Evolutionary conservation across 2,888 invertebrate genomes (phyloP), one percentile per base, ranked within the genome.

Genomic region (Sussaba pulchella): DNA sequence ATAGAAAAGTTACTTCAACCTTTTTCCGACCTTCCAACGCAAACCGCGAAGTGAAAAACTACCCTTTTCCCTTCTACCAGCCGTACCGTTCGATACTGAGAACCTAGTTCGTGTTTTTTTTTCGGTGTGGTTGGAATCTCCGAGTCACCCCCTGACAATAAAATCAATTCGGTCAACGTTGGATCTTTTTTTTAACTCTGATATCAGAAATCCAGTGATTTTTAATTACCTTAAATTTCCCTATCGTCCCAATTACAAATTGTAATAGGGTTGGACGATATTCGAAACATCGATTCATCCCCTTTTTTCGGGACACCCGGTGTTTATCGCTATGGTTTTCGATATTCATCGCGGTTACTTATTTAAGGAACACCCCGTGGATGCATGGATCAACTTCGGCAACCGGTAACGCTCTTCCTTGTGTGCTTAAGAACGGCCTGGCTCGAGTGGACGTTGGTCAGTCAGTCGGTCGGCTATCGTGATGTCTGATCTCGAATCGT

Each of bases 401-500:
- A 63, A 45, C 57, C 54, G 66, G 61, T 54, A 69, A 69, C 57
- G 39, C 31, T 73, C 73, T 69, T 76, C 64, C 73, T 82, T 78
- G 74, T 82, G 82, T 81, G 78, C 50, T 78, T 39, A 79, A 70
- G 69, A 63, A 21, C 72, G 31, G 19, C 43, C 19, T 9, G 45
- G 52, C 64, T 39, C 43, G 4, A 54, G 45, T 41, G 61, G 72
- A 69, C 70, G 73, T 47, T 69, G 80, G 82, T 81, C 82, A 83
- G 64, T 78, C 80, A 81, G 67, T 66, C 63, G 77, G 50, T 31
- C 64, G 73, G 31, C 45, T 82, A 82, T 82, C 82, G 78, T 82
- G 73, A 82, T 84, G 88, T 86, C 85, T 83, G 83, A 87, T 87
- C 87, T 83, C 52, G 67, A 84, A 88, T 88, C 80, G 88, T 75